Base-by-base conservation (phyloP, 2,113 vertebrate genomes). In the Procavia capensis region DNA sequence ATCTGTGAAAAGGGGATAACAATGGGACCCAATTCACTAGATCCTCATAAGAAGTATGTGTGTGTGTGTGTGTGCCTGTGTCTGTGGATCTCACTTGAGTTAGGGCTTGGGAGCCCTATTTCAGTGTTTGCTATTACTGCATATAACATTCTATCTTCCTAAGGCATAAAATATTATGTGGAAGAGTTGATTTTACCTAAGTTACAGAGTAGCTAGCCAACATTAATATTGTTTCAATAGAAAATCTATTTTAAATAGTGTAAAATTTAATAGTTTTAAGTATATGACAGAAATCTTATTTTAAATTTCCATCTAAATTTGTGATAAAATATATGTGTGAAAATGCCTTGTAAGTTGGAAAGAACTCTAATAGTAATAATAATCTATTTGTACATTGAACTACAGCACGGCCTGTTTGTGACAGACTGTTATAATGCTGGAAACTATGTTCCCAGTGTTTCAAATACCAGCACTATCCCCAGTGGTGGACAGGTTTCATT, bases 301-400 rank as follows among this genome's bases (percentile, higher is more conserved):
- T 85, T 91, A 82, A 41, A 68, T 94, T 93, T 91, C 0, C 9
- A 80, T 87, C 36, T 76, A 82, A 88, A 29, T 57, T 20, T 91
- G 34, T 86, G 41, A 36, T 86, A 89, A 90, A 92, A 50, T 70
- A 66, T 70, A 61, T 86, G 22, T 45, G 20, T 57, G 36, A 88
- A 68, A 79, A 70, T 90, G 50, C 31, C 31, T 39, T 79, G 1
- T 93, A 82, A 85, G 31, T 54, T 61, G 31, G 83, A 93, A 86
- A 89, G 31, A 88, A 9, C n/a, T 75, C 24, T 34, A 75, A 7
- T 47, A 57, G 3, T 47, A 87, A 36, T 24, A 85, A 50, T 61
- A 27, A 57, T 10, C 76, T 64, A 82, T 50, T 63, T 78, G 59
- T 43, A 5, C 7, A 20, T 90, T 47, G 4, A 80, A 84, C 20